Conservation (phyloP, 2,797 vertebrate species). For the Trichosurus vulpecula region DNA sequence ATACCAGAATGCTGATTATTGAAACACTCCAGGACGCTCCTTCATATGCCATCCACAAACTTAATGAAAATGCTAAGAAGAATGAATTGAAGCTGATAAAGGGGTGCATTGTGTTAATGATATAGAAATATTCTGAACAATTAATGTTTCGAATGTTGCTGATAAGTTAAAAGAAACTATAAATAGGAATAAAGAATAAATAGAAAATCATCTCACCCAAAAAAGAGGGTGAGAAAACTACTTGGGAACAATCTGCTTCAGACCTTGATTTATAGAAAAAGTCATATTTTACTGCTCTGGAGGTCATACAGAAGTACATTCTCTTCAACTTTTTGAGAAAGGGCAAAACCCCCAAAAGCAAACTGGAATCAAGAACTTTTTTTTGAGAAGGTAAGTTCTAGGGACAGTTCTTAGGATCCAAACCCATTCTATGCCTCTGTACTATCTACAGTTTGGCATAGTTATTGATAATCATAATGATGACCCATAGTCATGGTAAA, state of each 20-base stretch:
- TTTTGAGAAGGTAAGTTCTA: not conserved
- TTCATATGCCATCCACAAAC: not conserved
- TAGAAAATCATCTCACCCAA: not conserved
- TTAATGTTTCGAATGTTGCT: not conserved
- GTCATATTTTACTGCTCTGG: not conserved
- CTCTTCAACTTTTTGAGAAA: not conserved
- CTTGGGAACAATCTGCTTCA: not conserved
- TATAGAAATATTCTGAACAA: not conserved
- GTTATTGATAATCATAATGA: not conserved
- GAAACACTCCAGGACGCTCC: constrained; percentile 42
- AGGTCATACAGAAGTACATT: not conserved
- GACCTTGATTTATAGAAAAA: not conserved
- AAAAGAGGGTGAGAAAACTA: not conserved
- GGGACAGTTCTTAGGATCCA: not conserved
- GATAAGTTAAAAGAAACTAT: not conserved
- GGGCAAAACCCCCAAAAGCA: not conserved
- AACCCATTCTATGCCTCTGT: not conserved
- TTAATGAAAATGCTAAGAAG: not conserved
- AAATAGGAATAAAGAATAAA: not conserved
- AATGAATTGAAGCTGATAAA: not conserved
- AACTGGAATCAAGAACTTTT: not conserved
- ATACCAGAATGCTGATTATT: constrained; percentile 31
- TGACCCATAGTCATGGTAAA: not conserved
- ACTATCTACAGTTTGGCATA: not conserved
- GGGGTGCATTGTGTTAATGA: not conserved